Base-by-base conservation (phyloP, 2,113 vertebrate genomes). In the Spea multiplicata region DNA sequence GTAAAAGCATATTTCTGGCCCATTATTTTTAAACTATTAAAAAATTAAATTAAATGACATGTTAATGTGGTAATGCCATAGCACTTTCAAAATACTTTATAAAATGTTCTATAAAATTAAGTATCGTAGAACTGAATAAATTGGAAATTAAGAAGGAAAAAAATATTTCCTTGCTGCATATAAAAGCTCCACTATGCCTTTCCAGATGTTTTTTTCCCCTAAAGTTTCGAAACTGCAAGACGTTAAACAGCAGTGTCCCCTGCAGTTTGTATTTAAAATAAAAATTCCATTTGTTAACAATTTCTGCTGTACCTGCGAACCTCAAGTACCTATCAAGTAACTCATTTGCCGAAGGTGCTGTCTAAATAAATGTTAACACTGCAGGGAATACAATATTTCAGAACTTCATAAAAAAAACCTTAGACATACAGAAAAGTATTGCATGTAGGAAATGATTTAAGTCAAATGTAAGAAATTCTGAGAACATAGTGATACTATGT, bases 51-150 rank as follows among this genome's bases (percentile, higher is more conserved):
- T 48, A 78, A 78, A 78, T 78, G 48, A 72, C 77, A 79, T 79
- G 77, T 50, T 80, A 80, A 80, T 74, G 78, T 74, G 78, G 70
- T 80, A 73, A 80, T 73, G 62, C 78, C 62, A 44, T 73, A 73
- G 64, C 78, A 80, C 78, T 74, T 80, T 73, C 10, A 67, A 73
- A 73, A 80, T 80, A 68, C 64, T 73, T 80, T 73, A 80, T 80
- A 67, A 80, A 73, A 73, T 73, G 16, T 73, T 73, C 78, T 67
- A 74, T 80, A 80, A 80, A 80, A 80, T 73, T 59, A 80, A 73
- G 78, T 67, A 59, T 73, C 45, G 46, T 65, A 68, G 71, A 70
- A 14, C 6, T 57, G 71, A 73, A 73, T 80, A 73, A 80, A 67
- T 80, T 71, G 72, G 55, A 80, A 80, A 73, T 80, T 66, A 48